Evolutionary conservation across 2,888 invertebrate genomes (phyloP).

Genomic region (Buathra laborator): DNA sequence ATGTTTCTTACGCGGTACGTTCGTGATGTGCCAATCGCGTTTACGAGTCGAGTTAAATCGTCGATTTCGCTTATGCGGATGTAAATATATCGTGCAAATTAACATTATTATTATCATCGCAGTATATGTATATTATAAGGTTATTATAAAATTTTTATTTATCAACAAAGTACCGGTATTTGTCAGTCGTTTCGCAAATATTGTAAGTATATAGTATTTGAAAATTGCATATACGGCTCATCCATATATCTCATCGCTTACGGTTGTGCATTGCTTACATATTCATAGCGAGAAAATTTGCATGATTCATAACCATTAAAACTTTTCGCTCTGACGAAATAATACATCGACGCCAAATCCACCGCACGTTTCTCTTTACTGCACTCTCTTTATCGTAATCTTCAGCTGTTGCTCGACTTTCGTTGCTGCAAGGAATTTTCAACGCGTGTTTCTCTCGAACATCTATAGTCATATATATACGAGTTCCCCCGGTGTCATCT

Average conservation of each 20-base stretch:
- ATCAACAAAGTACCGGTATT: not conserved
- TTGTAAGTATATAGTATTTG: not conserved
- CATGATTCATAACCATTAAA: slow-evolving; percentile 46
- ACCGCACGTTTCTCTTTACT: not conserved
- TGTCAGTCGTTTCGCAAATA: not conserved
- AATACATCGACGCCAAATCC: not conserved
- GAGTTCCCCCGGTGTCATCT: slow-evolving; percentile 21
- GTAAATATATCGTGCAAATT: too few relatives aligned
- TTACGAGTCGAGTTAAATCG: too few relatives aligned
- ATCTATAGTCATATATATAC: not conserved
- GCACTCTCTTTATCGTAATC: not conserved
- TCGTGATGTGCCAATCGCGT: too few relatives aligned
- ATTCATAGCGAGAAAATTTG: slow-evolving; percentile 23
- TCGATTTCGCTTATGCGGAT: too few relatives aligned
- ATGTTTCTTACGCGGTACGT: too few relatives aligned
- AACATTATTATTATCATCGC: too few relatives aligned
- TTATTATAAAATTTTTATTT: slow-evolving; percentile 24
- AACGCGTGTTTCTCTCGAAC: not conserved
- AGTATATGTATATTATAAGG: not conserved
- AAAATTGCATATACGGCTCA: slow-evolving; percentile 1
- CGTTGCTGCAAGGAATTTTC: slow-evolving; percentile 5
- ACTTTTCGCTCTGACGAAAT: not conserved
- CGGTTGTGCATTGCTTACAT: slow-evolving; percentile 19
- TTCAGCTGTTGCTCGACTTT: slow-evolving; percentile 11
- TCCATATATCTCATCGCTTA: slow-evolving; percentile 12